Evolutionary conservation across 2,888 invertebrate genomes (phyloP).

Genomic region (Enchytraeus crypticus): DNA sequence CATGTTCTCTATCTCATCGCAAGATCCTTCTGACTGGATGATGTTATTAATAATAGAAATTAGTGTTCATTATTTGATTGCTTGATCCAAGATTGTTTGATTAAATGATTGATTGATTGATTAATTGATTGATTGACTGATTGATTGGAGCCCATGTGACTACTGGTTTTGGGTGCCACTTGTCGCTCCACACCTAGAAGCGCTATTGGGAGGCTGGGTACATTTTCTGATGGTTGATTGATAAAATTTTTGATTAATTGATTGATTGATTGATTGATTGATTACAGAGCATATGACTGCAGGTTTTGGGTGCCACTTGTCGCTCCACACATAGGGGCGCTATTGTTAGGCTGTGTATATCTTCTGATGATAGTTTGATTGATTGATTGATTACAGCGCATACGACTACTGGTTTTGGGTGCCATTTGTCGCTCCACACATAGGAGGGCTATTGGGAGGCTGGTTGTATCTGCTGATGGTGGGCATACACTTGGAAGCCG

Average conservation of each 20-base stretch:
- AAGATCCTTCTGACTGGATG: too few species aligned
- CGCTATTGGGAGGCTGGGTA: slow-evolving; percentile 51
- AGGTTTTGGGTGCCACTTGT: slow-evolving; percentile 55
- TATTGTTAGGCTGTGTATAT: slow-evolving; percentile 52
- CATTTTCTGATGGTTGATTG: slow-evolving; percentile 52
- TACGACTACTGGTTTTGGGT: slow-evolving; percentile 54
- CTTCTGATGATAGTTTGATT: slow-evolving; percentile 47
- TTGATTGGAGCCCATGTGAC: slow-evolving; percentile 31
- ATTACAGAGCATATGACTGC: slow-evolving; percentile 35
- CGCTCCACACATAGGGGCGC: slow-evolving; percentile 53
- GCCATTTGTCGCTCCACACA: slow-evolving; percentile 52
- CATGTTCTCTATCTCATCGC: too few species aligned
- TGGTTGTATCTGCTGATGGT: slow-evolving; percentile 51
- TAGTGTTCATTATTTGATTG: too few species aligned
- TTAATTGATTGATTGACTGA: too few species aligned
- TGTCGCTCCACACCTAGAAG: slow-evolving; percentile 53
- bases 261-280: too few species aligned
- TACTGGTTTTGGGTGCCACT: slow-evolving; percentile 55
- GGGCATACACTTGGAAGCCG: slow-evolving; percentile 50
- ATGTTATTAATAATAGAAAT: too few species aligned
- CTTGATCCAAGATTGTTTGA: too few species aligned
- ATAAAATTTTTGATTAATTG: too few species aligned
- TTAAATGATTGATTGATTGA: too few species aligned
- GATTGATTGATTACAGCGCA: background rate
- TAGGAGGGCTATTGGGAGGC: slow-evolving; percentile 53